These are phyloP conservation scores for Polyploca ridens DNA, from an alignment of 2,888 invertebrate genomes.

Conservation along the genomic window DNA sequence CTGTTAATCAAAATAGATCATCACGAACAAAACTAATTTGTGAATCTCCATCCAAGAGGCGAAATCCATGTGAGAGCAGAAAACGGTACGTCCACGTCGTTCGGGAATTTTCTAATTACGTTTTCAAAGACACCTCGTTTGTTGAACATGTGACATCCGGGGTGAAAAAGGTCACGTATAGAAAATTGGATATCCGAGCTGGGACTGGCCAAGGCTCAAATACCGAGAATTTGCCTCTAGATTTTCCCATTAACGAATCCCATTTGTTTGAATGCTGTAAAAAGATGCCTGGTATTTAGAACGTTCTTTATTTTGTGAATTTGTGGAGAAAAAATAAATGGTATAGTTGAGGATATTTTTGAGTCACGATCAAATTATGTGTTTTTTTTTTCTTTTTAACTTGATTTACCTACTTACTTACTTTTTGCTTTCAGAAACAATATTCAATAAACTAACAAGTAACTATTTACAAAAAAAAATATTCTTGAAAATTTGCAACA, in stretches of 20 bases:
- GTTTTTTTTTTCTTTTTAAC: too few relatives aligned
- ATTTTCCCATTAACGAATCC: conserved; percentile 70
- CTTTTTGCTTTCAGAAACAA: too few relatives aligned
- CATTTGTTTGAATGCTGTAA: conserved; percentile 52
- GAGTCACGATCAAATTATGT: too few relatives aligned
- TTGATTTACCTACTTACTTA: too few relatives aligned
- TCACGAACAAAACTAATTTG: conserved; percentile 76
- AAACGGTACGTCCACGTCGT: conserved; percentile 68
- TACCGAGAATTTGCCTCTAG: conserved; percentile 62
- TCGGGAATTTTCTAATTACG: conserved; percentile 84
- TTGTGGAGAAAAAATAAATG: not conserved
- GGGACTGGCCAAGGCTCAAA: conserved; percentile 27
- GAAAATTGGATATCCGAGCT: conserved; percentile 71
- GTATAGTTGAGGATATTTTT: too few relatives aligned
- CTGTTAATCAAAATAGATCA: conserved; percentile 23
- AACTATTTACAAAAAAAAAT: too few relatives aligned
- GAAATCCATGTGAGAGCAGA: conserved; percentile 59
- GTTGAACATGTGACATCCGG: conserved; percentile 78
- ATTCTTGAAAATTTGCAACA: too few relatives aligned
- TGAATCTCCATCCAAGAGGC: conserved; percentile 50
- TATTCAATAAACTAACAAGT: too few relatives aligned
- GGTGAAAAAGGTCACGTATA: conserved; percentile 81
- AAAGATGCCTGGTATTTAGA: conserved; percentile 17
- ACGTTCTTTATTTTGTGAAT: conserved; percentile 13
- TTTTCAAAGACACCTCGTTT: conserved; percentile 83